These are phyloP conservation scores for Platysternon megacephalum DNA, from an alignment of 2,113 vertebrate genomes.

Conservation along the genomic window DNA sequence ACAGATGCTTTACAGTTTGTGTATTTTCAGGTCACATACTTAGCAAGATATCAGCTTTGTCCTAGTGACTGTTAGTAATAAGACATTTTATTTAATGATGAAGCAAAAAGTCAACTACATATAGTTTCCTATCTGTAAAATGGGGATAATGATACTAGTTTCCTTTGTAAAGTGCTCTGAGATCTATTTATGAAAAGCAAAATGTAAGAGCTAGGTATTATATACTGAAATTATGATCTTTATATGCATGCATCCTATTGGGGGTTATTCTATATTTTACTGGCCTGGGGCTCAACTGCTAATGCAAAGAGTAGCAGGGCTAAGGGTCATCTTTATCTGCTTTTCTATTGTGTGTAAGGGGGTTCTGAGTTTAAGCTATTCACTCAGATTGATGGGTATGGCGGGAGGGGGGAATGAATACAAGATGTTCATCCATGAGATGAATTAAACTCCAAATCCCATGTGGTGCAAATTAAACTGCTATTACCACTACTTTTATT, in stretches of 20 bases:
- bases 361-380: not conserved
- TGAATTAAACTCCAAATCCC: not conserved
- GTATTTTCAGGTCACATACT: not conserved
- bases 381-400: not conserved
- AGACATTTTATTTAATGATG: not conserved
- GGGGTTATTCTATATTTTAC: not conserved
- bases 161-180: not conserved
- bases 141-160: not conserved
- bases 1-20: not conserved
- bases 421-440: not conserved
- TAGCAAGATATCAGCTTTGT: not conserved
- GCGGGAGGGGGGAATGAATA: not conserved
- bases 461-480: not conserved
- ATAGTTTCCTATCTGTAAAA: not conserved
- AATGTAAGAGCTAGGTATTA: not conserved
- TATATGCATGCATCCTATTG: not conserved
- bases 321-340: not conserved
- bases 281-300: not conserved
- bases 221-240: not conserved
- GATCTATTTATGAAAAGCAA: not conserved
- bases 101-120: not conserved
- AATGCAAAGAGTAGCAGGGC: not conserved
- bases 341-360: not conserved
- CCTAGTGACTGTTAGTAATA: not conserved
- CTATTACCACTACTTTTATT: not conserved